A percentile compares a stretch with the other conserved stretches of the same genome.
These are phyloP conservation scores for Drosophila novamexicana DNA, from an alignment of 1,140 invertebrate species.

Conservation along the genomic window DNA sequence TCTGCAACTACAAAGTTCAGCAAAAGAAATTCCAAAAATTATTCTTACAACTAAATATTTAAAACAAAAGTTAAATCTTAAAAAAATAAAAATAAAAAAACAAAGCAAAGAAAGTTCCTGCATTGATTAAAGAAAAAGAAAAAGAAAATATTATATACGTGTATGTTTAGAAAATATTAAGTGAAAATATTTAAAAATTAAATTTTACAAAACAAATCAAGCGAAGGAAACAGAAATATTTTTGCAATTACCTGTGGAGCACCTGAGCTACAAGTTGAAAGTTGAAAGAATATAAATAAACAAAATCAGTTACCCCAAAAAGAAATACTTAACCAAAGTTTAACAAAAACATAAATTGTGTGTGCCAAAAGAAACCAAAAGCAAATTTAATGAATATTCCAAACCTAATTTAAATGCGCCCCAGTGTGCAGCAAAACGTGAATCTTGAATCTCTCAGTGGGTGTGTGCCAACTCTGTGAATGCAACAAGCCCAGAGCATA, in stretches of 20 bases:
- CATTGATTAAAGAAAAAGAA: constrained; percentile 33
- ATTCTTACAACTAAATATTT: constrained; percentile 55
- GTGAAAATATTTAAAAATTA: constrained; percentile 39
- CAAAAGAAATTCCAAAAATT: constrained; percentile 41
- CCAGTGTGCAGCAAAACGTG: constrained; percentile 48
- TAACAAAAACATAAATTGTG: constrained; percentile 19
- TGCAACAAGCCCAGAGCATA: constrained; percentile 10
- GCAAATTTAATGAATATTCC: constrained; percentile 36
- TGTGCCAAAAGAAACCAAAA: constrained; percentile 42
- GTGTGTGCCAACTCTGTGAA: constrained; percentile 27
- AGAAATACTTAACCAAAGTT: constrained; percentile 41
- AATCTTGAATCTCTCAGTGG: constrained; percentile 29
- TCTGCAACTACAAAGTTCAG: constrained; percentile 18
- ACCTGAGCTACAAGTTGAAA: constrained; percentile 5
- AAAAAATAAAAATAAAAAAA: constrained; percentile 16
- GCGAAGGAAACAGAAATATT: constrained; percentile 31
- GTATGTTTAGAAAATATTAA: constrained; percentile 38
- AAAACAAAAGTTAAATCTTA: neutral
- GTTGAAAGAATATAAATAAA: neutral
- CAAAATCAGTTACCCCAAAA: constrained; percentile 19
- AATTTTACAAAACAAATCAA: constrained; percentile 18
- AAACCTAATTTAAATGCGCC: constrained; percentile 43
- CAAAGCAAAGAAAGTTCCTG: constrained; percentile 75
- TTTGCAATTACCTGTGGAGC: constrained; percentile 33
- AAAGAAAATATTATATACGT: constrained; percentile 30